These are phyloP conservation scores for Serranus cabrilla DNA, from an alignment of 2,797 vertebrate genomes.

Conservation along the genomic window DNA sequence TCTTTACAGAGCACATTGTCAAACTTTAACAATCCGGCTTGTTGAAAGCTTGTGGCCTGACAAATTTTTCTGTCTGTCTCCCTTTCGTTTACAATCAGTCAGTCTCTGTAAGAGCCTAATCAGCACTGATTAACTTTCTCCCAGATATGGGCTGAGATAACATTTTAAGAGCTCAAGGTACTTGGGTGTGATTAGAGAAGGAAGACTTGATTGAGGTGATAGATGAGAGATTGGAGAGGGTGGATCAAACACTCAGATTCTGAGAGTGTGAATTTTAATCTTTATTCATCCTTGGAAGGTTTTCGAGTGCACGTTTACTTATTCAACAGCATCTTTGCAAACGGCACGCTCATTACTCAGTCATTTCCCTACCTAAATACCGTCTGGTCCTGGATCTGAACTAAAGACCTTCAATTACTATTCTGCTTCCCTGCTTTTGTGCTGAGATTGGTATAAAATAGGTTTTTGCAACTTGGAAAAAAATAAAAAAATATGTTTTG, in stretches of 20 bases:
- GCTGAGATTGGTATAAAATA: neutral
- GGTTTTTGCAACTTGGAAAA: neutral
- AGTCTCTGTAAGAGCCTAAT: conserved; percentile 34
- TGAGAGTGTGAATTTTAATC: conserved; percentile 21
- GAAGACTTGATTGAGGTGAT: conserved; percentile 28
- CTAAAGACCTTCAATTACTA: conserved; percentile 24
- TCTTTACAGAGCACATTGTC: neutral
- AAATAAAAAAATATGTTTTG: neutral
- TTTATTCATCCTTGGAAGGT: conserved; percentile 11
- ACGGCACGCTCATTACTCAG: neutral
- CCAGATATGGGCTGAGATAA: neutral
- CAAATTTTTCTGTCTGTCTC: conserved; percentile 7
- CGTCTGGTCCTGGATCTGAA: conserved; percentile 8
- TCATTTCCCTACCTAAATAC: conserved; percentile 6
- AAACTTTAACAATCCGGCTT: neutral
- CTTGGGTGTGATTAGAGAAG: conserved; percentile 40
- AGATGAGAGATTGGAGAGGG: conserved; percentile 14
- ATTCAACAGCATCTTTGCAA: neutral
- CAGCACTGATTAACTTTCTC: conserved; percentile 43
- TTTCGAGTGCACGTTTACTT: conserved; percentile 12
- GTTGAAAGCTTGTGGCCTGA: neutral
- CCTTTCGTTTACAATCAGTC: conserved; percentile 18
- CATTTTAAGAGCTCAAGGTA: conserved; percentile 30
- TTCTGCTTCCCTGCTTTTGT: neutral
- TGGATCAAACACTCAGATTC: conserved; percentile 6